A percentile compares a stretch with the other conserved stretches of the same genome.
phyloP scores from a whole-genome alignment of 2,888 invertebrate species.

The Lumbricus terrestris region DNA sequence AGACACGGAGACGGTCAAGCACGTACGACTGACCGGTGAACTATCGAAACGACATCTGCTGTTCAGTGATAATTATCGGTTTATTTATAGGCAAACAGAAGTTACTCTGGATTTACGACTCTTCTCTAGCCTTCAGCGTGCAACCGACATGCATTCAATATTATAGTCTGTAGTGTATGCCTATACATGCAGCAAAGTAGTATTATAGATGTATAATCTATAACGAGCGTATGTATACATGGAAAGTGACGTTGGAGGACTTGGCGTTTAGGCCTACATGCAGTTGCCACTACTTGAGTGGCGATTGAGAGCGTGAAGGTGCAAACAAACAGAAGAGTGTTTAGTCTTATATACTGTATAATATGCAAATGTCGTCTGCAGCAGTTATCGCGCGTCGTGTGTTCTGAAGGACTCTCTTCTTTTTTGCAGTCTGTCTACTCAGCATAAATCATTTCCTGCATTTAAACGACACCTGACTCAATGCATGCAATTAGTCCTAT shows the following conservation, averaged over 20 bases:
- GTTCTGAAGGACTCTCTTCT: background rate
- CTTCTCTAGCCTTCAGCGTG: background rate
- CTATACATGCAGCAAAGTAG: background rate
- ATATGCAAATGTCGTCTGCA: background rate
- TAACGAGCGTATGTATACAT: background rate
- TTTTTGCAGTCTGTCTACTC: background rate
- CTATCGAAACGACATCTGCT: background rate
- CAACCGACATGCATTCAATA: background rate
- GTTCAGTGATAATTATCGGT: background rate
- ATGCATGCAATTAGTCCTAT: no score
- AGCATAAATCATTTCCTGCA: background rate
- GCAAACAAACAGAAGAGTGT: background rate
- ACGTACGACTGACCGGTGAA: background rate
- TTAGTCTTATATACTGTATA: background rate
- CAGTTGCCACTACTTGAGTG: background rate
- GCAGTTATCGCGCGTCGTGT: background rate
- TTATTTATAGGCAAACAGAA: background rate
- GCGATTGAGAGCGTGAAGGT: background rate
- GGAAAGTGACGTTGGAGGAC: background rate
- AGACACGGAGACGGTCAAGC: background rate
- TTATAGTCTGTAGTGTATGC: no score
- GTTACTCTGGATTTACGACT: background rate
- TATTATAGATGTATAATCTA: background rate
- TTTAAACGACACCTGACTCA: background rate
- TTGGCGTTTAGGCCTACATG: no score